Conservation (phyloP, 1,140 invertebrate genomes). For the Bactericera cockerelli region DNA sequence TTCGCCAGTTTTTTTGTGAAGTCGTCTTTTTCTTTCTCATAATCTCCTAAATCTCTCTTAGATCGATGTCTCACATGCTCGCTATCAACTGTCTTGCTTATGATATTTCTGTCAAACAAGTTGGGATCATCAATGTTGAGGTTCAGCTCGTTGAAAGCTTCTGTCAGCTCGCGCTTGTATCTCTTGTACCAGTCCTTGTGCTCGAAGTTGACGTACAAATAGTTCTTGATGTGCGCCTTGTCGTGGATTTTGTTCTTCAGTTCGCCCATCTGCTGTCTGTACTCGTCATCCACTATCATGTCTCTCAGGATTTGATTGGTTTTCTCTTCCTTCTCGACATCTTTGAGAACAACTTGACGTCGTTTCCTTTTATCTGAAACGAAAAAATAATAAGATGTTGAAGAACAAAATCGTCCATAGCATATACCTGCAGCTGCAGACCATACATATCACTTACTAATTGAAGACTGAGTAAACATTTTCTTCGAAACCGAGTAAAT, state of each 20-base stretch:
- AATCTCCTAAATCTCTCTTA: background rate
- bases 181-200: background rate
- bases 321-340: background rate
- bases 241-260: background rate
- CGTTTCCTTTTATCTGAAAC: background rate
- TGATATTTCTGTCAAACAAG: background rate
- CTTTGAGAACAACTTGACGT: background rate
- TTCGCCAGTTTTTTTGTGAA: background rate
- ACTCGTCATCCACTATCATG: constrained; percentile 1
- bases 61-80: background rate
- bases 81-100: background rate
- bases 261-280: background rate
- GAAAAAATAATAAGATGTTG: background rate
- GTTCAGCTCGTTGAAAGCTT: background rate
- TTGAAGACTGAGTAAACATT: too few relatives aligned
- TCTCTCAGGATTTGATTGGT: background rate
- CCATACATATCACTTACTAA: too few relatives aligned
- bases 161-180: background rate
- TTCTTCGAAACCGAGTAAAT: too few relatives aligned
- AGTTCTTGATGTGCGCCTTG: background rate
- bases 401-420: too few relatives aligned
- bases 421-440: too few relatives aligned
- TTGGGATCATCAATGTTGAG: background rate
- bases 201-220: constrained; percentile 1
- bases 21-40: background rate